These are phyloP conservation scores for Centroberyx gerrardi DNA, from an alignment of 2,797 vertebrate species.

Conservation along the genomic window DNA sequence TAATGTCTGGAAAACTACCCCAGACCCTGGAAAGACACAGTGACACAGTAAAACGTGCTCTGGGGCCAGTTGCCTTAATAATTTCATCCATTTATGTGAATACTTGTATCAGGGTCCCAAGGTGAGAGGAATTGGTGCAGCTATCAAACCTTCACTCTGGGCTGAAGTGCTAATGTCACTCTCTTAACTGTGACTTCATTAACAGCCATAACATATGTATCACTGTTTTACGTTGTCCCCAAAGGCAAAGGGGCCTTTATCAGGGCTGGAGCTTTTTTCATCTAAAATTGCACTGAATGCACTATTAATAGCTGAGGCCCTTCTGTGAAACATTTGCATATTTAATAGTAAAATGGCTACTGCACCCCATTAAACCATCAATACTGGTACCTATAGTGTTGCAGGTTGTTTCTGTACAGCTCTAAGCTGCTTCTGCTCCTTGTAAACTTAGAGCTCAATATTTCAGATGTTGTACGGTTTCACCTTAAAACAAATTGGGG, in stretches of 20 bases:
- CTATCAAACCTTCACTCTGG: constrained; percentile 84
- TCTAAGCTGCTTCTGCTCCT: constrained; percentile 29
- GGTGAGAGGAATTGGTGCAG: constrained; percentile 85
- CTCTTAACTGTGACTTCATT: constrained; percentile 88
- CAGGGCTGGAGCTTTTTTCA: constrained; percentile 71
- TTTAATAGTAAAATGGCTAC: constrained; percentile 52
- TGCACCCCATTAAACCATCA: constrained; percentile 32
- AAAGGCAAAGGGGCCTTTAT: constrained; percentile 2
- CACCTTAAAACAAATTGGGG: constrained; percentile 83
- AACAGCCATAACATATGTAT: constrained; percentile 88
- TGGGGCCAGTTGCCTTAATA: constrained; percentile 71
- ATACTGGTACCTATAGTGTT: constrained; percentile 14
- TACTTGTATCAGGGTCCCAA: constrained; percentile 71
- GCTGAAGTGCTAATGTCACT: constrained; percentile 87
- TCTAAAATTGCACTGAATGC: constrained; percentile 53
- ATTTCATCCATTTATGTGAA: constrained; percentile 38
- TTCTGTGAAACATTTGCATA: constrained; percentile 48
- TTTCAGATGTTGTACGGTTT: constrained; percentile 63
- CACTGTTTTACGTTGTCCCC: constrained; percentile 75
- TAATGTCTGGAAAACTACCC: constrained; percentile 16
- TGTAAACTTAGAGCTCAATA: constrained; percentile 54
- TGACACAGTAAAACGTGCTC: constrained; percentile 47
- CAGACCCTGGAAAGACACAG: constrained; percentile 20
- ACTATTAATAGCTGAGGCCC: constrained; percentile 56
- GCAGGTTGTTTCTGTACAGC: constrained; percentile 24